Conservation (phyloP, 2,113 vertebrate species). For the Phoxinus phoxinus region DNA sequence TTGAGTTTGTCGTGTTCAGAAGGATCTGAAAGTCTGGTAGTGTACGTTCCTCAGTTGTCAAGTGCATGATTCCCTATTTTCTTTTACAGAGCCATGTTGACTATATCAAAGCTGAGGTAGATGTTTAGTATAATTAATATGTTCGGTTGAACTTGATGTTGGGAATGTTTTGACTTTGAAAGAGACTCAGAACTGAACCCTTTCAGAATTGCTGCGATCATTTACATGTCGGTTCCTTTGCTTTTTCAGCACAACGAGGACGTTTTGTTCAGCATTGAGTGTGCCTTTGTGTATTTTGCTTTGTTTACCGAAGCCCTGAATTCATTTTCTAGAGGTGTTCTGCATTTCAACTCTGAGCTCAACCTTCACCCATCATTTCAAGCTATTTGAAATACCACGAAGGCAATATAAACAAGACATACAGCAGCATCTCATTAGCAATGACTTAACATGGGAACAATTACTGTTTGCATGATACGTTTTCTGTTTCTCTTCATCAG, state of each 20-base stretch:
- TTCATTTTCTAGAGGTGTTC: neutral
- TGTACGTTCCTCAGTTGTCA: neutral
- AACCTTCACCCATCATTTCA: constrained; percentile 9
- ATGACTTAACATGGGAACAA: neutral
- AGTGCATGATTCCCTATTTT: neutral
- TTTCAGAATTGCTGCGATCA: neutral
- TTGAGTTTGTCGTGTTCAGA: neutral
- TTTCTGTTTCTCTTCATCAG: neutral
- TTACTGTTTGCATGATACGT: neutral
- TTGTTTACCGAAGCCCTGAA: constrained; percentile 16
- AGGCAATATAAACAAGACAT: constrained; percentile 33
- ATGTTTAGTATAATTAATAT: neutral
- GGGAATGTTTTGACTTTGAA: neutral
- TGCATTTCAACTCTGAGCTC: neutral
- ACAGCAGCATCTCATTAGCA: constrained; percentile 35
- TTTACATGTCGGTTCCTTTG: neutral
- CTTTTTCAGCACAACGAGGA: neutral
- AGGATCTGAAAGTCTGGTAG: neutral
- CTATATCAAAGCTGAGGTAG: constrained; percentile 14
- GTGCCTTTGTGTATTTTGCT: neutral
- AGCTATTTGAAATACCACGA: constrained; percentile 2
- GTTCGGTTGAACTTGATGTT: neutral
- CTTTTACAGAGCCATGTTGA: neutral
- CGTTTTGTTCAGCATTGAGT: neutral
- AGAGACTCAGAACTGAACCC: neutral